Percentiles rank a stretch among this genome's conserved stretches.
Conservation (phyloP, 92 coral and sea anemone species). For the Zoanthus sansibaricus region DNA sequence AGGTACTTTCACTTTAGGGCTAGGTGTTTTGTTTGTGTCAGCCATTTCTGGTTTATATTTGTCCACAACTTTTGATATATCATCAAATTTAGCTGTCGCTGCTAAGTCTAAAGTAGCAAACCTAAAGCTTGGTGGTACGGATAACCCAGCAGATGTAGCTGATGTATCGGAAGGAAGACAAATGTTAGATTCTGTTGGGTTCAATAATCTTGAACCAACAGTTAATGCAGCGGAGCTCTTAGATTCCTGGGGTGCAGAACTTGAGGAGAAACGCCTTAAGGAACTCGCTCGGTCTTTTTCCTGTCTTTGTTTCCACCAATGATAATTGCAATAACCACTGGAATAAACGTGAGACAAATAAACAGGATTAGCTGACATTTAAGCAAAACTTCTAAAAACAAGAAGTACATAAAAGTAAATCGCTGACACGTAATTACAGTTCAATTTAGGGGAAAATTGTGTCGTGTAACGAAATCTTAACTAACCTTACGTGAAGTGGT, state of each 20-base stretch:
- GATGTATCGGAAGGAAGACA: slow-evolving; percentile 15
- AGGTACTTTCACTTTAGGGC: neutral
- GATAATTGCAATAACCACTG: slow-evolving; percentile 16
- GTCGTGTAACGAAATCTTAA: neutral
- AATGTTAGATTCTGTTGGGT: neutral
- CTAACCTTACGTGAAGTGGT: no score
- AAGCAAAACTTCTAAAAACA: neutral
- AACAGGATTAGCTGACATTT: neutral
- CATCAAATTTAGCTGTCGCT: neutral
- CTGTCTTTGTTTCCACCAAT: neutral
- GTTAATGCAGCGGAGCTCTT: neutral
- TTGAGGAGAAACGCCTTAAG: neutral
- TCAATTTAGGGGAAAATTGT: neutral
- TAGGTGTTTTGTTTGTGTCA: neutral
- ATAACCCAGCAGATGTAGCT: neutral
- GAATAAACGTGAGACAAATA: neutral
- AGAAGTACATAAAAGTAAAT: neutral
- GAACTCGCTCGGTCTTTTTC: neutral
- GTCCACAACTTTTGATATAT: neutral
- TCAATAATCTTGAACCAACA: neutral
- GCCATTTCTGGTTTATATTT: neutral
- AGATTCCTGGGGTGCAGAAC: neutral
- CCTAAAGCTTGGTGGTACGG: slow-evolving; percentile 14
- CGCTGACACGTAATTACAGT: neutral
- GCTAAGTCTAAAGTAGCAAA: slow-evolving; percentile 23